Conservation (phyloP, 2,888 invertebrate genomes). For the Dynastes tityus region DNA sequence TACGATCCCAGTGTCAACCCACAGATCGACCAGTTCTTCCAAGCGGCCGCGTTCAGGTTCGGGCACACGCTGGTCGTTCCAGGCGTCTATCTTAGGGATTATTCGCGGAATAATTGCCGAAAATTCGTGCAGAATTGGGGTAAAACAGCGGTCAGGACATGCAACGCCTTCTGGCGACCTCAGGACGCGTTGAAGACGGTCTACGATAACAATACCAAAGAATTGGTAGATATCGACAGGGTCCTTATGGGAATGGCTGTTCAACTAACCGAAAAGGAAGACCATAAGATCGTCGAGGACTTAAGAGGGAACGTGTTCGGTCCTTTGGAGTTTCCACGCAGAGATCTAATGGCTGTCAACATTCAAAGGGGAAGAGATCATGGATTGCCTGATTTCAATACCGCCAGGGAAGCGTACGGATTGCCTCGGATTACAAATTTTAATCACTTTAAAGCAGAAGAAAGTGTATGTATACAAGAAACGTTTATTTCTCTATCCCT, state of each 20-base stretch:
- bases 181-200: conserved; percentile 66
- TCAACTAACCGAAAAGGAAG: conserved; percentile 74
- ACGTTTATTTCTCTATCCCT: not conserved
- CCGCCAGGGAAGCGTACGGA: conserved; percentile 72
- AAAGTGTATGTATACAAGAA: conserved; percentile 37
- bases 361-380: conserved; percentile 75
- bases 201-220: conserved; percentile 56
- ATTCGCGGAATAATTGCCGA: conserved; percentile 67
- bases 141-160: conserved; percentile 69
- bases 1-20: conserved; percentile 74
- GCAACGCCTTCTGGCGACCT: conserved; percentile 74
- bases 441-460: conserved; percentile 60
- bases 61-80: conserved; percentile 76
- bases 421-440: conserved; percentile 63
- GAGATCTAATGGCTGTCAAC: conserved; percentile 76
- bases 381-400: conserved; percentile 76
- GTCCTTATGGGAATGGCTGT: conserved; percentile 74
- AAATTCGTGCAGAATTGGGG: conserved; percentile 60
- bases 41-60: conserved; percentile 76
- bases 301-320: conserved; percentile 75
- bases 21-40: conserved; percentile 76
- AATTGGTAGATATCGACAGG: conserved; percentile 70
- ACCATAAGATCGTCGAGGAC: conserved; percentile 75
- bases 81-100: conserved; percentile 72
- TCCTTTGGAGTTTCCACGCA: conserved; percentile 74